Evolutionary conservation across 2,797 vertebrate species (phyloP).

Genomic region (Lycodopsis pacificus): DNA sequence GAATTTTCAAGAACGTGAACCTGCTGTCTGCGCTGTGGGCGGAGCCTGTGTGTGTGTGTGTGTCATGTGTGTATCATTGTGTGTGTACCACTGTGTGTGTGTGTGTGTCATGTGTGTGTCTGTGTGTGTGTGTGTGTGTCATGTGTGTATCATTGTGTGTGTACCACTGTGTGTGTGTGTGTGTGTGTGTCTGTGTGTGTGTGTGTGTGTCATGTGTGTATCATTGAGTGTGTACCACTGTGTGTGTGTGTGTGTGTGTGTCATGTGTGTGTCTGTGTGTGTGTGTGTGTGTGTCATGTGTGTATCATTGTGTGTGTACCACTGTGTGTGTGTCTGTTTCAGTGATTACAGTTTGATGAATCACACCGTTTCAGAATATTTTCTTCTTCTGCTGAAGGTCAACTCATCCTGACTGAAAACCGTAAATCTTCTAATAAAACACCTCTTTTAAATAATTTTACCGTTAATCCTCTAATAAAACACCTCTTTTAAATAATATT

Average conservation of each 20-base stretch:
- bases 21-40: slow-evolving; percentile 5
- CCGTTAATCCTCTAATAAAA: no score
- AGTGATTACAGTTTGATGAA: slow-evolving; percentile 36
- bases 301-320: no score
- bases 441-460: not conserved
- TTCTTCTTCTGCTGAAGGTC: slow-evolving; percentile 24
- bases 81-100: not conserved
- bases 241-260: no score
- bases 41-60: slow-evolving; percentile 18
- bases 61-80: no score
- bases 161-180: no score
- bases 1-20: slow-evolving; percentile 26
- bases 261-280: no score
- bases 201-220: no score
- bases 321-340: not conserved
- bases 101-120: not conserved
- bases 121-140: not conserved
- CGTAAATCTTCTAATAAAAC: no score
- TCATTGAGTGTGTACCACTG: no score
- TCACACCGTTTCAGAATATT: slow-evolving; percentile 28
- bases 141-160: not conserved
- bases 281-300: not conserved
- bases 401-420: no score
- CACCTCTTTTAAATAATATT: no score
- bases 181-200: no score